Conservation (phyloP, 1,140 invertebrate genomes). For the Ceratitis capitata region DNA sequence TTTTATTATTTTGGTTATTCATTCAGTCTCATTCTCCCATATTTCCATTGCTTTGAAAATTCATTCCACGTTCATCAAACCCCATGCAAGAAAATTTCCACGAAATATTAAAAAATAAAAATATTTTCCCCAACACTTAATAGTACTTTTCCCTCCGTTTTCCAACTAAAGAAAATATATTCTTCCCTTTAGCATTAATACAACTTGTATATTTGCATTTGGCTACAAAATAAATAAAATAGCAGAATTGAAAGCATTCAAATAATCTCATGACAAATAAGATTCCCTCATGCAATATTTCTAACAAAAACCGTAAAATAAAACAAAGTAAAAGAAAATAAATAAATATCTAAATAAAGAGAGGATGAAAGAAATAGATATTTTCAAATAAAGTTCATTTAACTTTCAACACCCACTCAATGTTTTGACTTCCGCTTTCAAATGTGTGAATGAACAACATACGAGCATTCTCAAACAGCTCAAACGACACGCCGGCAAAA, state of each 20-base stretch:
- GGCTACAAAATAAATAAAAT: neutral
- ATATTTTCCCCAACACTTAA: too few species aligned
- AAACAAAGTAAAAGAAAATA: too few species aligned
- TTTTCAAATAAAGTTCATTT: neutral
- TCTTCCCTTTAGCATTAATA: neutral
- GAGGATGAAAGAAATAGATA: neutral
- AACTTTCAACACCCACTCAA: slow-evolving; percentile 13
- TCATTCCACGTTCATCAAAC: too few species aligned
- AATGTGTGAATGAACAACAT: neutral
- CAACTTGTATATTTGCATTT: slow-evolving; percentile 4
- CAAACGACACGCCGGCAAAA: neutral
- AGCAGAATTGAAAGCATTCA: neutral
- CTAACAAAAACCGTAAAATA: too few species aligned
- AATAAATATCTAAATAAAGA: neutral
- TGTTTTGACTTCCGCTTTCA: neutral
- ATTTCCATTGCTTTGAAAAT: too few species aligned
- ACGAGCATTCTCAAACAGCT: neutral
- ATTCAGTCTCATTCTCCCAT: too few species aligned
- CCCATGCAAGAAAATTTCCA: too few species aligned
- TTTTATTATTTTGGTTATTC: too few species aligned
- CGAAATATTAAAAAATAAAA: too few species aligned
- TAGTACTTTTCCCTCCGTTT: neutral
- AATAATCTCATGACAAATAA: slow-evolving; percentile 19
- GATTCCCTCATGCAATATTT: slow-evolving; percentile 2
- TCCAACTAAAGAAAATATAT: neutral